Conservation (phyloP, 1,140 invertebrate genomes). For the Calliphora vicina region DNA sequence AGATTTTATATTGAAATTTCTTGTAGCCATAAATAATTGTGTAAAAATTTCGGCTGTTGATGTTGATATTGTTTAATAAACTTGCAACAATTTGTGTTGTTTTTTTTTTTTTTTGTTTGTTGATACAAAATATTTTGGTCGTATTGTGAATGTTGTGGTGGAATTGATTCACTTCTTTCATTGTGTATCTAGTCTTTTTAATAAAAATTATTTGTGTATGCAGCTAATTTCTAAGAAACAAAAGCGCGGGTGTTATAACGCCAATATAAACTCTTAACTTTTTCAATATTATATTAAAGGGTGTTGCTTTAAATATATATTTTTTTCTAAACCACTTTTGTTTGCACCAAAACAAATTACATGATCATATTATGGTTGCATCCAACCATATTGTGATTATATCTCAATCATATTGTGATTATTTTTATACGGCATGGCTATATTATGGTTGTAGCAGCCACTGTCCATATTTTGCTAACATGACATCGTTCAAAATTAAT, state of each 20-base stretch:
- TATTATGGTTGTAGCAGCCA: too few species aligned
- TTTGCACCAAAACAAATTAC: too few species aligned
- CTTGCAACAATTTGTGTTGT: background rate
- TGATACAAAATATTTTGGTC: background rate
- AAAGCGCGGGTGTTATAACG: background rate
- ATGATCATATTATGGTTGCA: too few species aligned
- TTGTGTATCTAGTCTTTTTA: background rate
- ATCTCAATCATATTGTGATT: too few species aligned
- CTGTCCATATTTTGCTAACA: too few species aligned
- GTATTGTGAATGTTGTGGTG: background rate
- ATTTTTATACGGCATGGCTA: too few species aligned
- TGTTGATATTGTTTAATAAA: background rate
- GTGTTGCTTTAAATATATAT: too few species aligned
- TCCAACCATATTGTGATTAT: too few species aligned
- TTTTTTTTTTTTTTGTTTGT: background rate
- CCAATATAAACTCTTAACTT: background rate
- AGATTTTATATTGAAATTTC: background rate
- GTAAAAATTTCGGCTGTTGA: background rate
- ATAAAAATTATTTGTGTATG: background rate
- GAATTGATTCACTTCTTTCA: background rate
- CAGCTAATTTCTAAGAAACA: background rate
- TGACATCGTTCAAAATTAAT: too few species aligned
- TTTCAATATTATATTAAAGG: background rate
- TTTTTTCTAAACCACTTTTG: too few species aligned
- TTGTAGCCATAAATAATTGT: background rate